Evolutionary conservation across 2,888 invertebrate species (phyloP), one percentile per base, ranked within the genome.

Genomic region (Brenthis daphne): DNA sequence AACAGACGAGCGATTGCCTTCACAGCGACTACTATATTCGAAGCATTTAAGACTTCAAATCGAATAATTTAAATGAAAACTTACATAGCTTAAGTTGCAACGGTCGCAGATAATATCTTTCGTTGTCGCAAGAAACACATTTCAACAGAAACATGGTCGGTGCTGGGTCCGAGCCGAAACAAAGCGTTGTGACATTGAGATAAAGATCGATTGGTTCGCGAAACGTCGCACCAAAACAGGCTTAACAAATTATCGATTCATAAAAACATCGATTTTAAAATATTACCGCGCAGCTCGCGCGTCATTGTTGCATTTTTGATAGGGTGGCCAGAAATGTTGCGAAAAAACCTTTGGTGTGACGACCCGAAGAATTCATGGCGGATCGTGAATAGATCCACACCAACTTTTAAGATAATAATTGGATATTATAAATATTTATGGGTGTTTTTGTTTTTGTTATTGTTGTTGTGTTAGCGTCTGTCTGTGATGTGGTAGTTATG

Each of bases 191-290:
- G 90, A 90, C 91, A 90, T 82, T 86, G 82, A 80, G 90, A 90
- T 90, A 89, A 87, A 78, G 77, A 91, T 91, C 91, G 85, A 87
- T 88, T 85, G 88, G 85, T 85, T 87, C 87, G 90, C 87, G 87
- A 89, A 87, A 88, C 88, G 89, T 87, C 90, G 89, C 90, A 85
- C 90, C 90, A 83, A 89, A 91, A 89, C 88, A 86, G 84, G 83
- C 85, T 86, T 87, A 89, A 88, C 92, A 92, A 92, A 92, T 92
- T 91, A 92, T 92, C 90, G 90, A 92, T 92, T 92, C 90, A 91
- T 91, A 91, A 92, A 91, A 92, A 92, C 90, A 92, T 91, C 89
- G 90, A 90, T 91, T 89, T 87, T 88, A 88, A 91, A 90, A 89
- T 90, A 90, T 90, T 86, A 85, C 86, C 79, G 85, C 80, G 82